Evolutionary conservation across 1,140 invertebrate genomes (phyloP), one percentile per base, ranked within the genome.

Genomic region (Nephotettix cincticeps): DNA sequence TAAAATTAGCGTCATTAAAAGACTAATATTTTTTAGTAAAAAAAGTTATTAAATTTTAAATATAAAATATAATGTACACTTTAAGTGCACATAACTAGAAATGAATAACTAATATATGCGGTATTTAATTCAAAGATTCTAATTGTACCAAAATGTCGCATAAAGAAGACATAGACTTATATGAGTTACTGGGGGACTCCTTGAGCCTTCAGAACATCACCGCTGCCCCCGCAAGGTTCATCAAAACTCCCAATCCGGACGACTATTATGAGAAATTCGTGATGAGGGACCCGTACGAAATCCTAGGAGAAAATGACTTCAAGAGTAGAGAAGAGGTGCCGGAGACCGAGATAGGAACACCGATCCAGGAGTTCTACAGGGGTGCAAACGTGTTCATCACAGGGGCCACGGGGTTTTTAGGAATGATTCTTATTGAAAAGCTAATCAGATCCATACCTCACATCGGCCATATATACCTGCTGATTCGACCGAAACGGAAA

Each of bases 371-470:
- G 75, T 77, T 30, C 75, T 77, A 72, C 75, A 74, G 58, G 19
- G 69, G 61, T n/a, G 65, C 67, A 29, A 40, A 30, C 4, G 68
- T 94, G 47, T 93, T 97, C 77, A 88, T 94, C 45, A 93, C 91
- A 1, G 92, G 92, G 2, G 88, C 85, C 0, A 93, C 91, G 19
- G 93, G 93, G 17, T 95, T 95, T 77, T 83, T 95, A 77, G 93
- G 93, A 4, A 92, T 94, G 78, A 83, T 90, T 11, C 79, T 95
- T 6, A 82, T 96, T 51, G 92, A 95, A 79, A 96, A 96, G 78
- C 79, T 97, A 0, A 82, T 97, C 0, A 81, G 93, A 30, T 96
- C 93, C 79, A 87, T 89, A 0, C 82, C 95, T 4, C 85, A 86
- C 17, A 88, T 63, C 19, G 58, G 23, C 28, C 58, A 81, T 14